Base-by-base conservation (phyloP, 1,140 invertebrate species). In the Drosophila obscura region DNA sequence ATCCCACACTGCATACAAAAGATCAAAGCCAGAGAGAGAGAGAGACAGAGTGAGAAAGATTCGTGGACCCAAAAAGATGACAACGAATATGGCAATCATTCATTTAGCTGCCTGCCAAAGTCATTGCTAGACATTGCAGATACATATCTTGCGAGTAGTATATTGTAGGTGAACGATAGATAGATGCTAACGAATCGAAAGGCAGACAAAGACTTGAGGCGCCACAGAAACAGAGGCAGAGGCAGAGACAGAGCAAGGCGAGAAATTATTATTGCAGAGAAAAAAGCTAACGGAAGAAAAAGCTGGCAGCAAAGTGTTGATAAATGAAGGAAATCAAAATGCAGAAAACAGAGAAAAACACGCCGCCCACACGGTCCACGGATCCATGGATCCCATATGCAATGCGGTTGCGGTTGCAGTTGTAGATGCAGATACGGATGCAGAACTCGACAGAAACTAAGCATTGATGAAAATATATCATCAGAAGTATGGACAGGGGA, bases 381-480 rank as follows among this genome's bases (percentile, higher is more conserved):
- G 44, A 69, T 19, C 51, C 78, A 49, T 2, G 2, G 31, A 3
- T 39, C 35, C 35, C 35, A 39, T 39, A 39, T 39, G 35, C 35
- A 39, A 4, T 39, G 35, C 35, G 35, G 35, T 35, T 66, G 35
- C 59, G 52, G 45, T 39, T 67, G 41, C 41, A 52, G 50, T 11
- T 65, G 19, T 31, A 65, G 60, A 39, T 41, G 19, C 45, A 35
- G 19, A 50, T 35, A 44, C 26, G 45, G 31, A 45, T 26, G 16
- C 19, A 63, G 51, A 53, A 53, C 51, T 53, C 16, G 31, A 24
- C 2, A 1, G 13, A 44, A 50, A 73, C 45, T 56, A 68, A 66
- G 53, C 48, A 83, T 82, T 82, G 79, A 82, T 82, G 74, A 82
- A 82, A 66, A 82, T 82, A 73, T 71, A 66, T 75, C 80, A 69